Base-by-base conservation (phyloP, 2,888 invertebrate genomes). In the Antitype chi region DNA sequence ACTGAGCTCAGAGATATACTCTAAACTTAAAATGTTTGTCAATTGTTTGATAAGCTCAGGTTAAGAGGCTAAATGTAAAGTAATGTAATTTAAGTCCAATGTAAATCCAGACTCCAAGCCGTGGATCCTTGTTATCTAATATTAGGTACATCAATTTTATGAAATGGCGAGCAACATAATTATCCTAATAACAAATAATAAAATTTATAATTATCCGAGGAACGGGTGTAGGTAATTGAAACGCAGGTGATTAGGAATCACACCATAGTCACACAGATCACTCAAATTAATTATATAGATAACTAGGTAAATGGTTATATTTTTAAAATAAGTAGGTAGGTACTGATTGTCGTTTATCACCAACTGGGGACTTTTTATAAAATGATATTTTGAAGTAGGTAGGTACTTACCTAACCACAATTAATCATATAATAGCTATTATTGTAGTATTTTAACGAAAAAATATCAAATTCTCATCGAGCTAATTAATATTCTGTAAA, bases 401-500 rank as follows among this genome's bases (percentile, higher is more conserved):
- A n/a, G n/a, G n/a, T 0, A 63, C 25, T 59, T 11, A 32, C 1
- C 2, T 60, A 15, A 47, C 11, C 9, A 9, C n/a, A 23, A 13
- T 6, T 38, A 38, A 38, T 38, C 9, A 9, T 70, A 76, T 23
- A 6, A 66, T 3, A 52, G 17, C 9, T 32, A 9, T 15, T 15
- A 59, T 25, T 67, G 60, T 60, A 6, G 8, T 28, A 38, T 57
- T 20, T 47, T 13, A 59, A 57, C 1, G 25, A 25, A 64, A 63
- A 8, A 62, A 43, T 55, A 15, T 9, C 7, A 32, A 9, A 47
- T 70, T 28, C 6, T 1, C 5, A 28, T 52, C 20, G 15, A 43
- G 11, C 25, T 49, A 57, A 25, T 84, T 62, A 15, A 55, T 67
- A 72, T 70, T 62, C 32, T 63, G 15, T 66, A 75, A 68, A 87